These are phyloP conservation scores for Camelus bactrianus DNA, from an alignment of 2,113 vertebrate genomes.

Conservation along the genomic window DNA sequence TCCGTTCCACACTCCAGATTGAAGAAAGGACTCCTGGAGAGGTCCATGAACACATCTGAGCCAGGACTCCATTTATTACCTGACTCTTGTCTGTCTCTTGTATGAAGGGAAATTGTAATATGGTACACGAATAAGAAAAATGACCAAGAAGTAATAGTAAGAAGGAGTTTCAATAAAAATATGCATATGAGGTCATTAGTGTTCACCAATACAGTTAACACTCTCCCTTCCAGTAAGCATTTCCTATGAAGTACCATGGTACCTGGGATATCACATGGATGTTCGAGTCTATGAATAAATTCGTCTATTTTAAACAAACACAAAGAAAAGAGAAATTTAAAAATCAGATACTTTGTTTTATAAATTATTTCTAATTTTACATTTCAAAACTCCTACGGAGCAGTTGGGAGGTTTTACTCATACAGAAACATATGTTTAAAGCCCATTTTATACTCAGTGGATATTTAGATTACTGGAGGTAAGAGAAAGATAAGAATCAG, in stretches of 20 bases:
- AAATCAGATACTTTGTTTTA: not conserved
- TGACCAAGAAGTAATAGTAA: not conserved
- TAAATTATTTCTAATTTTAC: slow-evolving; percentile 13
- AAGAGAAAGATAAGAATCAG: not conserved
- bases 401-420: not conserved
- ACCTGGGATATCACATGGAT: not conserved
- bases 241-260: not conserved
- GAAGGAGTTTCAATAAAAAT: slow-evolving; percentile 5
- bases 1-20: not conserved
- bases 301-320: not conserved
- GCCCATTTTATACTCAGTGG: not conserved
- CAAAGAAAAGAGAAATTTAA: not conserved
- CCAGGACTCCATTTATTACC: not conserved
- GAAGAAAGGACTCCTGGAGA: not conserved
- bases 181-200: not conserved
- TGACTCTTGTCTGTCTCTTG: not conserved
- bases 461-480: not conserved
- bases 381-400: not conserved
- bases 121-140: not conserved
- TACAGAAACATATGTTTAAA: not conserved
- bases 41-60: not conserved
- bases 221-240: not conserved
- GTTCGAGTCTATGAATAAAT: not conserved
- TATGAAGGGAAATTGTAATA: not conserved
- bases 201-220: not conserved